phyloP scores from a whole-genome alignment of 2,113 vertebrate genomes.

The Diadophis punctatus region DNA sequence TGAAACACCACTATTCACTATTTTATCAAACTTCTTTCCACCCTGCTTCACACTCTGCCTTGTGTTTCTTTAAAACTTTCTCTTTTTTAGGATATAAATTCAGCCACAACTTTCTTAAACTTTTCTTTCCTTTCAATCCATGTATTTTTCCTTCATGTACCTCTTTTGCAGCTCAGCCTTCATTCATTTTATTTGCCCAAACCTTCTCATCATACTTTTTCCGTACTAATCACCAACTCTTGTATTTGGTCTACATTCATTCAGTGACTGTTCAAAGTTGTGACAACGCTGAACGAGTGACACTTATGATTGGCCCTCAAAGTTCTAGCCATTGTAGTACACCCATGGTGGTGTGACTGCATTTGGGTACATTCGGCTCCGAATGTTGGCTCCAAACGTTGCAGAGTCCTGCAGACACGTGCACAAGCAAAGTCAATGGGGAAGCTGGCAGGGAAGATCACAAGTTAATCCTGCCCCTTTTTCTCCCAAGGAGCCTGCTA shows the following conservation, averaged over 20 bases:
- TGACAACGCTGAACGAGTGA: background rate
- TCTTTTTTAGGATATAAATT: background rate
- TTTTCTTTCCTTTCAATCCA: background rate
- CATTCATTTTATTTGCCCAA: background rate
- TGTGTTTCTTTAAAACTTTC: background rate
- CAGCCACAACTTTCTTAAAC: background rate
- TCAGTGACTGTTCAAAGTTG: background rate
- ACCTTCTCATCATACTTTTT: background rate
- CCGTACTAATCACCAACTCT: background rate
- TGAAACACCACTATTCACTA: background rate
- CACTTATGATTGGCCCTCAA: too few relatives aligned
- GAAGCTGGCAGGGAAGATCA: background rate
- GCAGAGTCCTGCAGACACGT: background rate
- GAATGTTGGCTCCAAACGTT: background rate
- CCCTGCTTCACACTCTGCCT: background rate
- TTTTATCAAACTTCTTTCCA: background rate
- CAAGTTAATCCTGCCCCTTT: background rate
- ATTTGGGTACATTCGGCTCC: background rate
- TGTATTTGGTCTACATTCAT: background rate
- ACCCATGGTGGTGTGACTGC: too few relatives aligned
- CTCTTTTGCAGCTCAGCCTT: background rate
- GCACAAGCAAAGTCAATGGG: background rate
- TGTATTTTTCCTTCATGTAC: background rate
- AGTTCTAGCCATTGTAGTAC: background rate
- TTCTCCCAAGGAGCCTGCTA: too few relatives aligned